Percentiles rank a stretch among this genome's conserved stretches.
Evolutionary conservation across 1,140 invertebrate species (phyloP).

Genomic region (Lethocerus indicus): DNA sequence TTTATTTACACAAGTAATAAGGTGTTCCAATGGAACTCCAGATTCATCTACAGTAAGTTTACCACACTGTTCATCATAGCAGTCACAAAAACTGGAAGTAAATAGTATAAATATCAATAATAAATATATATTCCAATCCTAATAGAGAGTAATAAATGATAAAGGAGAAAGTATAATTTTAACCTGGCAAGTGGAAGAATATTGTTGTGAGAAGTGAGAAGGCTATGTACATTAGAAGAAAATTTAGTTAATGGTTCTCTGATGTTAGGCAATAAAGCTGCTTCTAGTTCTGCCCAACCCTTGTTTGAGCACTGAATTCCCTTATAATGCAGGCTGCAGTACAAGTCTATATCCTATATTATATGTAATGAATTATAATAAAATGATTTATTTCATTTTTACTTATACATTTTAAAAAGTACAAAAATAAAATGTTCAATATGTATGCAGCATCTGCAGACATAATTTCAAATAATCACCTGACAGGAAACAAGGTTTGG

Average conservation of each 20-base stretch:
- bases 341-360: slow-evolving; percentile 25
- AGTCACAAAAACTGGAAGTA: slow-evolving; percentile 47
- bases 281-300: slow-evolving; percentile 61
- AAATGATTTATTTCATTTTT: not conserved
- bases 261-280: slow-evolving; percentile 51
- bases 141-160: slow-evolving; percentile 20
- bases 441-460: not conserved
- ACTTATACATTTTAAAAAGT: not conserved
- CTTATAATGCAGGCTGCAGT: slow-evolving; percentile 41
- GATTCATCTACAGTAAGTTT: slow-evolving; percentile 32
- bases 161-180: not conserved
- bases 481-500: slow-evolving; percentile 19
- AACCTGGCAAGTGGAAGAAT: slow-evolving; percentile 53
- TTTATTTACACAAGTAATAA: slow-evolving; percentile 65
- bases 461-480: slow-evolving; percentile 1
- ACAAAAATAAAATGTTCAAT: not conserved
- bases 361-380: not conserved
- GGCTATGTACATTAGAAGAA: slow-evolving; percentile 38
- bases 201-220: slow-evolving; percentile 51
- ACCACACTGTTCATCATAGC: slow-evolving; percentile 55
- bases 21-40: slow-evolving; percentile 70
- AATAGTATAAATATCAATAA: slow-evolving; percentile 7
- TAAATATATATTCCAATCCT: slow-evolving; percentile 15
- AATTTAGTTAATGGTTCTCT: slow-evolving; percentile 46
- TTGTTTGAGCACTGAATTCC: slow-evolving; percentile 23